Evolutionary conservation across 2,113 vertebrate species (phyloP).

Genomic region (Pteruthius melanotis): DNA sequence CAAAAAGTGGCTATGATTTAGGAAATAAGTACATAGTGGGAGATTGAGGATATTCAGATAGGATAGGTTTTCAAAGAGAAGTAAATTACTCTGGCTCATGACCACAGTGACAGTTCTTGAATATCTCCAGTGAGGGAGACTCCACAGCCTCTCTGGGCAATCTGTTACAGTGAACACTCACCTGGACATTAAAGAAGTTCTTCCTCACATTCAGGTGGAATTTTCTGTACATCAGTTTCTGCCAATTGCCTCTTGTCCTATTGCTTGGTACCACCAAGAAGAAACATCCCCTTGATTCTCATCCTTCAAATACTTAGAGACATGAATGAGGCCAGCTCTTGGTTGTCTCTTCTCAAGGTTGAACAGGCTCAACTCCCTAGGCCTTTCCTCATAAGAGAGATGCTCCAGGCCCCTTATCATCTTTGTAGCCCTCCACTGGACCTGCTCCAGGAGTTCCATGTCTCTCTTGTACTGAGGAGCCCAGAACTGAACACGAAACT

Average conservation of each 20-base stretch:
- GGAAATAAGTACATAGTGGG: not conserved
- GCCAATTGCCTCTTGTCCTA: not conserved
- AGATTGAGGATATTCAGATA: not conserved
- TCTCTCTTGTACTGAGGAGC: not conserved
- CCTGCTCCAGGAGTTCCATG: rapidly evolving
- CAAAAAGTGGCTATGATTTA: not conserved
- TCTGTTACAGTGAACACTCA: rapidly evolving
- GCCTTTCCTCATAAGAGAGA: not conserved
- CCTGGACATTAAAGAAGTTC: rapidly evolving
- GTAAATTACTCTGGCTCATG: not conserved
- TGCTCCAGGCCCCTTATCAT: not conserved
- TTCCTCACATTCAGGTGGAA: not conserved
- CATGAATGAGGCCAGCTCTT: not conserved
- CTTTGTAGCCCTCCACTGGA: not conserved
- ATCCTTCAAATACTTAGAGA: not conserved
- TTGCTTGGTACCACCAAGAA: not conserved
- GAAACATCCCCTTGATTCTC: not conserved
- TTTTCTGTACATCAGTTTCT: not conserved
- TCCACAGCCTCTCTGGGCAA: not conserved
- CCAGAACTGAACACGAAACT: not conserved
- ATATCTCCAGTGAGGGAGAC: not conserved
- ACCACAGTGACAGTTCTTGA: not conserved
- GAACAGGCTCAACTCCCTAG: not conserved
- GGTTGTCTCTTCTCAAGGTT: not conserved
- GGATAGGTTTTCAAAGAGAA: not conserved